Evolutionary conservation across 2,797 vertebrate genomes (phyloP), one percentile per base, ranked within the genome.

Genomic region (Acanthis flammea): DNA sequence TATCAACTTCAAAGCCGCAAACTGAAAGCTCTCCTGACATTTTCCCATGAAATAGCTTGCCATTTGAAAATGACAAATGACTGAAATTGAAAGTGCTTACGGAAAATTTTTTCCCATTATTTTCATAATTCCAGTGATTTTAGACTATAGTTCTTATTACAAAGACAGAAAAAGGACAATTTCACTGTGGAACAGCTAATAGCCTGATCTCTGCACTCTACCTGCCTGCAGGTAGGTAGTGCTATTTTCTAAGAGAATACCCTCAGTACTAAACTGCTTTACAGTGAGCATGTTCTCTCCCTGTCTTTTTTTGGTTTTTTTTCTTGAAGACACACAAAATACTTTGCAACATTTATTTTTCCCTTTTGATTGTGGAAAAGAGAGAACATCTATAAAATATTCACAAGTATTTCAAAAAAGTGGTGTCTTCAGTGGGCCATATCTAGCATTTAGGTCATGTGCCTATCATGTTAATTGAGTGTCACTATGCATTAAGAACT

Each of bases 361-460:
- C 28, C 14, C 7, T 66, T 91, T 91, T 67, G 33, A 74, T 39
- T 45, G 24, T 28, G 13, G 44, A 67, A 87, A 92, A 82, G 19
- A 72, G 89, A 84, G 14, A 73, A 45, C 24, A 47, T 15, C 14
- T 76, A 89, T 94, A 65, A 94, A 96, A 91, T 91, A 95, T 94
- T 94, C 27, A 86, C 6, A 83, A 53, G 41, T 27, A 77, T 70
- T 60, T 66, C 2, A 62, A 79, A 82, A 76, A 45, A 15, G 13
- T 74, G 24, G 25, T 87, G 5, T 82, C 30, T 80, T 88, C 39
- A 50, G 33, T 81, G 31, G 42, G 60, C 57, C 45, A 6, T 31
- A 88, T 67, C 35, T 86, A 93, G 63, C 80, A 96, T 89, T 95
- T 86, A 94, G 92, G 91, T 95, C 74, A 91, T 94, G 83, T 95